Base-by-base conservation (phyloP, 2,113 vertebrate species). In the Castor canadensis region DNA sequence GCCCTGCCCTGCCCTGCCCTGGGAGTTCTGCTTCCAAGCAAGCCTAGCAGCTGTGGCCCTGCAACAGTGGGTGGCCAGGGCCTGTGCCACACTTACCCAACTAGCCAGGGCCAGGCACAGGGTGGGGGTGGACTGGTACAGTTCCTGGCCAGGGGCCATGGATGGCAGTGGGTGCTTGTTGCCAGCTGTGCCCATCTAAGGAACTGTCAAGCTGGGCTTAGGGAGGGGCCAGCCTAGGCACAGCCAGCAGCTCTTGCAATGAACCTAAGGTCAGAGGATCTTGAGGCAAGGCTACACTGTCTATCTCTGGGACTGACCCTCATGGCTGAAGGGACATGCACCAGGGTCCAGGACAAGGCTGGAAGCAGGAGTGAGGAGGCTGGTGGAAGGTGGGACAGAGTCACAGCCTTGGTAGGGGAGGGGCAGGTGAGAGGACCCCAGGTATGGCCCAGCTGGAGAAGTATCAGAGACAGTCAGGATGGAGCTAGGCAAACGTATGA, bases 401-500 rank as follows among this genome's bases (percentile, higher is more conserved):
- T n/a, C 84, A 28, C 2, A 11, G 71, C 58, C 40, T 12, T 8
- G 26, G 20, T 5, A 54, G 17, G 24, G 30, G 19, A 38, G 38
- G 71, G 62, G 22, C 26, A 30, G 26, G 20, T 2, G 54, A 56
- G 40, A 16, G n/a, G 24, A 10, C 28, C 43, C 20, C 81, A 32
- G 30, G 22, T 30, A 22, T 1, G 17, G 35, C 9, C 82, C 6
- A 28, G 52, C 30, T 7, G 13, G 54, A 15, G 54, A 66, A 28
- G 17, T 15, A 5, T 0, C 1, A 35, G 13, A 24, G 66, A 66
- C 7, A 30, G 15, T 30, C 62, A 22, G 38, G 58, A 38, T 43
- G 15, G 40, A 12, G 20, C 0, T 0, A 1, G 15, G 60, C 24
- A 28, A 15, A 16, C 15, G 62, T 11, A 17, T 2, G 0, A 26